Evolutionary conservation across 1,140 invertebrate species (phyloP).

Genomic region (Sipha flava): DNA sequence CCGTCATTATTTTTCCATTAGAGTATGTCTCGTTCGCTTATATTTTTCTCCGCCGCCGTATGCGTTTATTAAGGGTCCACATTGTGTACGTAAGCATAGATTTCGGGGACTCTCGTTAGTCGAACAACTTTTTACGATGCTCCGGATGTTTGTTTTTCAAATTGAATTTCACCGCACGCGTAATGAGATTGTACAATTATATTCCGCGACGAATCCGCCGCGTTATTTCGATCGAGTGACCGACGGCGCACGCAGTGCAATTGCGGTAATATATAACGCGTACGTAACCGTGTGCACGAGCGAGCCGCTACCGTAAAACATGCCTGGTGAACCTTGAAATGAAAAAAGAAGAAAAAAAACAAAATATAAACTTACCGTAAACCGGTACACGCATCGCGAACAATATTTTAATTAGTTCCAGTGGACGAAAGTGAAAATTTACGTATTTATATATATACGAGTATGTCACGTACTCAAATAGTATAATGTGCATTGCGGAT

Average conservation of each 20-base stretch:
- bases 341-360: too few species aligned
- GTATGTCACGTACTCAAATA: not conserved
- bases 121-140: not conserved
- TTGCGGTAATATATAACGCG: too few species aligned
- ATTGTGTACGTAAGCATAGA: not conserved
- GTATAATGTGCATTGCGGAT: not conserved
- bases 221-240: too few species aligned
- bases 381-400: not conserved
- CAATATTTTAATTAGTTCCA: not conserved
- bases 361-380: not conserved
- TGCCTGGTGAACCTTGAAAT: too few species aligned
- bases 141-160: not conserved
- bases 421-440: not conserved
- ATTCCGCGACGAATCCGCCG: too few species aligned
- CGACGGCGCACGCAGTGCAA: too few species aligned
- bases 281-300: too few species aligned
- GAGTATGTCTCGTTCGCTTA: not conserved
- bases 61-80: not conserved
- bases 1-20: not conserved
- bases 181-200: not conserved
- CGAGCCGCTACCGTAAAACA: too few species aligned
- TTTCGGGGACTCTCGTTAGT: not conserved
- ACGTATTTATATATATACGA: too few species aligned
- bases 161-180: not conserved
- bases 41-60: not conserved